phyloP scores from a whole-genome alignment of 2,113 vertebrate species.

The Phrynosoma platyrhinos region DNA sequence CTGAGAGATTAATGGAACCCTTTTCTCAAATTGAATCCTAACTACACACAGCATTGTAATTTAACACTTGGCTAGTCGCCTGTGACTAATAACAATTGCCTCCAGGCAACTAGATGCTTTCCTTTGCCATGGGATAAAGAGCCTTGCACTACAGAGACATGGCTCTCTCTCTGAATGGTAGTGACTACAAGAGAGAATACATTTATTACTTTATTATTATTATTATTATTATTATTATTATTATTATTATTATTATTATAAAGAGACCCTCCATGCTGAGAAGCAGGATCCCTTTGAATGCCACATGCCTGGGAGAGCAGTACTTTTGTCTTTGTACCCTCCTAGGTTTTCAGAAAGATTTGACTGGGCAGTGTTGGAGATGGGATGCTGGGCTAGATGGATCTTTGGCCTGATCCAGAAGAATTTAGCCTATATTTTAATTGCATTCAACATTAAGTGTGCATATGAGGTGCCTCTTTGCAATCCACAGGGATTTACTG shows the following conservation, averaged over 20 bases:
- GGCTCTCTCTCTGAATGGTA: background rate
- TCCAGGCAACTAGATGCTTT: background rate
- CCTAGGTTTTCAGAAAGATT: background rate
- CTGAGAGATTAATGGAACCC: background rate
- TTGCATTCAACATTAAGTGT: background rate
- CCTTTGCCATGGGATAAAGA: background rate
- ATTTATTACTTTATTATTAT: too few species aligned
- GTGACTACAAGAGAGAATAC: background rate
- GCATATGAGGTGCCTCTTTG: background rate
- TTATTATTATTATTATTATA: too few species aligned
- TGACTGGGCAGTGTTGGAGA: background rate
- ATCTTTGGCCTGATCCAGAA: background rate
- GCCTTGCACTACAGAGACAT: background rate
- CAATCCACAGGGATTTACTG: background rate
- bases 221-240: too few species aligned
- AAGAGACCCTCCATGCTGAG: background rate
- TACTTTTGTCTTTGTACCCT: background rate
- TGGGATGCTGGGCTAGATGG: too few species aligned
- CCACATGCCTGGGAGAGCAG: background rate
- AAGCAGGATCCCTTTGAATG: background rate
- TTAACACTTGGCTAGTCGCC: slow-evolving; percentile 8
- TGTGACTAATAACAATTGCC: background rate
- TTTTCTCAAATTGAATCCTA: slow-evolving; percentile 3
- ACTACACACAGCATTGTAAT: background rate
- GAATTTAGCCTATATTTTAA: background rate